Evolutionary conservation across 2,113 vertebrate genomes (phyloP), one percentile per base, ranked within the genome.

Genomic region (Cynocephalus volans): DNA sequence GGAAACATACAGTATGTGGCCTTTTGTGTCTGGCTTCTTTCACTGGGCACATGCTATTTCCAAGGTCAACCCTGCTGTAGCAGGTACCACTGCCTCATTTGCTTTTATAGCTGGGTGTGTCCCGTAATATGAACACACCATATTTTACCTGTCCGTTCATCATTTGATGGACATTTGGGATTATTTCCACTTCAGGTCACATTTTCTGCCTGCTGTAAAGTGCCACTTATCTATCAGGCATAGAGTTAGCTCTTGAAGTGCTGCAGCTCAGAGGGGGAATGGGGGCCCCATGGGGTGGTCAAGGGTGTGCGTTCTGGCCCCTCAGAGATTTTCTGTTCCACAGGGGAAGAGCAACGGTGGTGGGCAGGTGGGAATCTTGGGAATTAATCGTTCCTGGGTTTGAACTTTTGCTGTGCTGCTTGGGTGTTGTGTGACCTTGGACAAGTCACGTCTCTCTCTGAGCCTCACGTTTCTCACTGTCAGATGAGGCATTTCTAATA

Each of bases 31-130:
- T 1, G 62, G 17, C 13, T 23, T 3, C 14, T 52, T 17, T 10
- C 11, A 0, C 7, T 8, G 0, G 1, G 19, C 10, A 1, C 1
- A 1, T 1, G 2, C 41, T 41, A 41, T 26, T 28, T 8, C 24
- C 31, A 4, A 18, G 24, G 17, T n/a, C 11, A 1, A 12, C 15
- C n/a, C 13, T 0, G 23, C 41, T 1, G 4, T 2, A 14, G 41
- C 8, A 0, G 19, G 9, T 11, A 48, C 48, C 52, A 7, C 26
- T 7, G 28, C 4, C 1, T 31, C 26, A 0, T 33, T 23, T 18
- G n/a, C 52, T 36, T 19, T 19, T 31, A 10, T 11, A 18, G 50
- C 18, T n/a, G 31, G 12, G 76, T 12, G 6, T 13, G 28, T n/a
- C n/a, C 23, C 7, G 1, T 13, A 5, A 6, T 31, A 1, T 15